Conservation (phyloP, 2,888 invertebrate species). For the Acanthococcus lagerstroemiae region DNA sequence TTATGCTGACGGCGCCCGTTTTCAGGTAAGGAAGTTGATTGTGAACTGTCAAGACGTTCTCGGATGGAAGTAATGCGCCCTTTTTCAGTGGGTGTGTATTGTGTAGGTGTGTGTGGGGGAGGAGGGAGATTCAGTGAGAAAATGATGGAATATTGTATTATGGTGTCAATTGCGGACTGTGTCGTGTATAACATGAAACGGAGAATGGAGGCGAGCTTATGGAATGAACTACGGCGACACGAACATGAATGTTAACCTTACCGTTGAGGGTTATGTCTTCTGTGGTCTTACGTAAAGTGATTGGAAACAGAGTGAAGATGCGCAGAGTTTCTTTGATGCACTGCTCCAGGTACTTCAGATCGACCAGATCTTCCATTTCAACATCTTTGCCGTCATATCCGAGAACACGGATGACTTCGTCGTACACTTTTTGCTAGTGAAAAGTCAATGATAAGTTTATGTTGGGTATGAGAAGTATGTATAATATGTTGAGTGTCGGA, state of each 20-base stretch:
- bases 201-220: not conserved
- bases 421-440: conserved; percentile 13
- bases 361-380: not conserved
- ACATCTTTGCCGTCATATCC: not conserved
- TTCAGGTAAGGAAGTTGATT: too few relatives aligned
- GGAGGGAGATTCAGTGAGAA: too few relatives aligned
- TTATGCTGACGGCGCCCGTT: too few relatives aligned
- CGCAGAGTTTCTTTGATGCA: conserved; percentile 22
- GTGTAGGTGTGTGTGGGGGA: too few relatives aligned
- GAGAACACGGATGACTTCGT: conserved; percentile 4
- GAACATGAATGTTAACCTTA: not conserved
- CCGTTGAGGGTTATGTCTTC: conserved; percentile 10
- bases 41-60: too few relatives aligned
- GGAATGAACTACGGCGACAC: too few relatives aligned
- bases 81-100: too few relatives aligned
- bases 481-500: too few relatives aligned
- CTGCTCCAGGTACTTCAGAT: conserved; percentile 8
- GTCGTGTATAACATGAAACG: too few relatives aligned
- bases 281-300: conserved; percentile 6
- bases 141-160: too few relatives aligned
- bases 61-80: too few relatives aligned
- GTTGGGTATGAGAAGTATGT: not conserved
- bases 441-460: not conserved
- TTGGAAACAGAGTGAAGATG: conserved; percentile 21
- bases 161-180: too few relatives aligned